A percentile compares a stretch with the other conserved stretches of the same genome.
Conservation (phyloP, 2,797 vertebrate species). For the Epinephelus coioides region DNA sequence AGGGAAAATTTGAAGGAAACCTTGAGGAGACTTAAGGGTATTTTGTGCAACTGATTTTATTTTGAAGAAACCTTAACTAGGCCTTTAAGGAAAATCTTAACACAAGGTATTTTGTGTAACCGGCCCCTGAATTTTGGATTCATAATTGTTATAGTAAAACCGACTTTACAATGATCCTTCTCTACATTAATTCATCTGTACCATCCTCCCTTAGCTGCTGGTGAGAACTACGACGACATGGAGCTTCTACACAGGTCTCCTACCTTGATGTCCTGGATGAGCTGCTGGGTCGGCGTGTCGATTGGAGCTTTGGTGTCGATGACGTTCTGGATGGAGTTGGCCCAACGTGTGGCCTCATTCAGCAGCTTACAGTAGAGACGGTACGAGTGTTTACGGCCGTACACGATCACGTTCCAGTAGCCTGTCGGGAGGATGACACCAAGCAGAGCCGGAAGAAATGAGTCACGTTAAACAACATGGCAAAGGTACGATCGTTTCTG, state of each 20-base stretch:
- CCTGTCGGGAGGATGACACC: conserved; percentile 77
- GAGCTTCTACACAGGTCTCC: not conserved
- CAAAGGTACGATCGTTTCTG: no score
- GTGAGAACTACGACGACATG: not conserved
- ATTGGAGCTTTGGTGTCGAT: conserved; percentile 96
- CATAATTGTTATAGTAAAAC: no score
- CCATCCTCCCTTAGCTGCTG: no score
- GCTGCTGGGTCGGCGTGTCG: conserved; percentile 96
- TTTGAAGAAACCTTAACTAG: no score
- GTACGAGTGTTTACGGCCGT: conserved; percentile 95
- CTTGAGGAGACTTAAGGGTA: no score
- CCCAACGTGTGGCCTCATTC: conserved; percentile 94
- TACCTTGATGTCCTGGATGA: conserved; percentile 98
- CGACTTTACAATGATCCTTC: no score
- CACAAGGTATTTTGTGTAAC: no score
- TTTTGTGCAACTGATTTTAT: no score
- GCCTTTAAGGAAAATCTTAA: no score
- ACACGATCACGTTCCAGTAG: conserved; percentile 95
- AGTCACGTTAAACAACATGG: not conserved
- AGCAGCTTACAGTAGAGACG: conserved; percentile 94
- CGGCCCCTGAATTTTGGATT: no score
- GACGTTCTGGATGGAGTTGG: conserved; percentile 94
- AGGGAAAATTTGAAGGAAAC: no score
- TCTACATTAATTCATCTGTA: no score
- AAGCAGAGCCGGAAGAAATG: fast-evolving